Base-by-base conservation (phyloP, 1,140 invertebrate genomes). In the Paralvinella palmiformis region DNA sequence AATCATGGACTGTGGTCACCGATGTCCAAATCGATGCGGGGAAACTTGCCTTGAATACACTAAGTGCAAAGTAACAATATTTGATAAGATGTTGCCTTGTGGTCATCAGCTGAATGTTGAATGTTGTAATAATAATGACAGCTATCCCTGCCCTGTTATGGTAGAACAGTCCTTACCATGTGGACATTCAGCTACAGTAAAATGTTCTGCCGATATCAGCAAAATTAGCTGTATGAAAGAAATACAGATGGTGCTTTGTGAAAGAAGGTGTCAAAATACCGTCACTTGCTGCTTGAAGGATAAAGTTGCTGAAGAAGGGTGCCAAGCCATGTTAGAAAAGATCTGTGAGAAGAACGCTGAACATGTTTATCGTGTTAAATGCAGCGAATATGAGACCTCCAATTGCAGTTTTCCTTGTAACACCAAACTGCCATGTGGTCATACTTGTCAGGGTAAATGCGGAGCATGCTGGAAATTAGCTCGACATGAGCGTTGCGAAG, bases 391-490 rank as follows among this genome's bases (percentile, higher is more conserved):
- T 52, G 20, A 44, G 63, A 27, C 15, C 22, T 29, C 41, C 48
- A 7, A 41, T 32, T 24, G 67, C 44, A 15, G 4, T 7, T 29
- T 41, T 35, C 13, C 36, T 37, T 67, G 58, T 44, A 36, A 44
- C 10, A 36, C 17, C 10, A 13, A n/a, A 4, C 29, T 60, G 15
- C 5, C 20, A 15, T 63, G 61, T 31, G 61, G 61, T 32, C 61
- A 63, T 22, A 20, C 45, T 10, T 63, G 61, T 24, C 24, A 29
- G 13, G 52, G 52, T n/a, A 79, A 75, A 2, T 88, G 86, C 74
- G 79, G 82, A 6, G 45, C 70, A 41, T 88, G 86, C 70, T 71
- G 64, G 5, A 84, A 85, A 70, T 84, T 84, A 27, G 78, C 85
- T 5, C 73, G 87, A 58, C 87, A 88, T 75, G 2, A 48, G 15